Conservation (phyloP, 2,113 vertebrate species). For the Stigmatopora argus region DNA sequence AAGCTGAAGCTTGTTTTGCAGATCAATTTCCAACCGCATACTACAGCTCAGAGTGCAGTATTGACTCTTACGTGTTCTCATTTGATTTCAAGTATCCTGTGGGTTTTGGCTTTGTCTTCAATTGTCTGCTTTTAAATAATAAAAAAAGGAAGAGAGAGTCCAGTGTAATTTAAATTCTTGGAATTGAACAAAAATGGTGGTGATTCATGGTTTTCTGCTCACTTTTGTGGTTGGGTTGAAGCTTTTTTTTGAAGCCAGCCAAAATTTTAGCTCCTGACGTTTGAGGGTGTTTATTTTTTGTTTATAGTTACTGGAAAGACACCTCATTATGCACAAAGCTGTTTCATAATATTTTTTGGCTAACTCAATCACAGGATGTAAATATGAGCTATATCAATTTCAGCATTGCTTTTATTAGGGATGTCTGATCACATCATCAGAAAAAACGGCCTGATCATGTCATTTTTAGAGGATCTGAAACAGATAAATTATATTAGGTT, state of each 20-base stretch:
- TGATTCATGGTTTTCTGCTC: not conserved
- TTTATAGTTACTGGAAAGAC: not conserved
- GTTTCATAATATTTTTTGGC: not conserved
- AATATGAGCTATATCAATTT: not conserved
- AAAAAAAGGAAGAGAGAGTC: not conserved
- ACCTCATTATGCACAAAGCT: not conserved
- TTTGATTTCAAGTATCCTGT: not conserved
- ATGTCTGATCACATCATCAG: no score
- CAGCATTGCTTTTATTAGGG: no score
- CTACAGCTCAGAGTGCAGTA: not conserved
- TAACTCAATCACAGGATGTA: not conserved
- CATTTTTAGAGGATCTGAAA: no score
- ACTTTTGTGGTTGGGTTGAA: not conserved
- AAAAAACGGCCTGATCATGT: no score
- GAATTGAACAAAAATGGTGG: not conserved
- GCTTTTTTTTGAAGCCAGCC: not conserved
- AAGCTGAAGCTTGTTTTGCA: not conserved
- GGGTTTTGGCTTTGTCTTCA: slow-evolving; percentile 4
- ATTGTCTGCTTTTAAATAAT: not conserved
- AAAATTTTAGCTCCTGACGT: not conserved
- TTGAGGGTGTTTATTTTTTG: not conserved
- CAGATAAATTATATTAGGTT: no score
- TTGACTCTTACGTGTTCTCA: not conserved
- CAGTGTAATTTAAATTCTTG: not conserved
- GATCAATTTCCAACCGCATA: not conserved